phyloP scores from a whole-genome alignment of 1,140 invertebrate species.

The Parapsyche elsis region DNA sequence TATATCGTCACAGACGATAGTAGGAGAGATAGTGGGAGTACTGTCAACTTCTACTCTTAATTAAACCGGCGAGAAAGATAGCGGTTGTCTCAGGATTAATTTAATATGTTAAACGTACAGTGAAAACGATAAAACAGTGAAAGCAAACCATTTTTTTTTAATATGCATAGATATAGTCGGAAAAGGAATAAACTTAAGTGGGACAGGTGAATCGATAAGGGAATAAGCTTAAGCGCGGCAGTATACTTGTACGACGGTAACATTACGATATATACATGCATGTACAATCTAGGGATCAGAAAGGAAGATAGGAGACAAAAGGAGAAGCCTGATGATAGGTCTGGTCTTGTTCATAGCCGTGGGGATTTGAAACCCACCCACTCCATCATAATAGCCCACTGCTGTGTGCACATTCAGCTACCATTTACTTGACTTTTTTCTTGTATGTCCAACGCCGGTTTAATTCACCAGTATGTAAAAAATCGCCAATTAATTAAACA shows the following conservation, averaged over 20 bases:
- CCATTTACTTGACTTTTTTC: constrained; percentile 18
- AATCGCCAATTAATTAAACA: too few species aligned
- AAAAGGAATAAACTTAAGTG: not conserved
- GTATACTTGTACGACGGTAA: not conserved
- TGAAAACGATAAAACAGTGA: not conserved
- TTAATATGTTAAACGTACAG: constrained; percentile 17
- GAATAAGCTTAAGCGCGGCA: not conserved
- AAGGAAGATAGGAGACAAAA: not conserved
- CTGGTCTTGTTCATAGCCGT: not conserved
- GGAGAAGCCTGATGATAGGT: not conserved
- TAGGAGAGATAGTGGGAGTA: constrained; percentile 20
- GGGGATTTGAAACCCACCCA: constrained; percentile 2
- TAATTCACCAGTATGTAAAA: too few species aligned
- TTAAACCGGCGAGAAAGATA: not conserved
- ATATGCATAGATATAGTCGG: too few species aligned
- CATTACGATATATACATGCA: not conserved
- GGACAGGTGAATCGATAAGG: not conserved
- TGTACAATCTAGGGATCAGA: not conserved
- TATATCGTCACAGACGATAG: constrained; percentile 1
- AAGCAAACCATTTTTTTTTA: not conserved
- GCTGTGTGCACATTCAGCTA: not conserved
- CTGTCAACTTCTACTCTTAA: constrained; percentile 25
- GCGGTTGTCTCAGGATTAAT: constrained; percentile 5
- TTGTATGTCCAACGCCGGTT: not conserved
- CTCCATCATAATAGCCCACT: constrained; percentile 28